These are phyloP conservation scores for Aplysina aerophoba DNA, from an alignment of 37 sponge, comb jelly and placozoan species.

Conservation along the genomic window DNA sequence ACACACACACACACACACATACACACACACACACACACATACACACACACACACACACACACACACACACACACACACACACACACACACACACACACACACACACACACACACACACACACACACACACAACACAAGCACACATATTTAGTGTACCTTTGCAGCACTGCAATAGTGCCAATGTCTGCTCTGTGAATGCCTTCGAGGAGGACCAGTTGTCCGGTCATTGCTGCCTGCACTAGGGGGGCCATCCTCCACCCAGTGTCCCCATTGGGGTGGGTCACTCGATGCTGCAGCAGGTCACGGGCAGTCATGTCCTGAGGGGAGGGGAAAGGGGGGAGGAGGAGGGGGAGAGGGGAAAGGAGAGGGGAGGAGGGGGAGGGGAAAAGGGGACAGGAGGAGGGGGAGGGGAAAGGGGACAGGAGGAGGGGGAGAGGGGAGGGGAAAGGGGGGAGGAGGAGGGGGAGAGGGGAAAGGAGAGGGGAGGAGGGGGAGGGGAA, in stretches of 20 bases:
- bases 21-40: neutral
- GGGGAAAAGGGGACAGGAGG: too few relatives aligned
- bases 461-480: too few relatives aligned
- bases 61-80: conserved; percentile 37
- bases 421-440: too few relatives aligned
- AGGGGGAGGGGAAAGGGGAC: too few relatives aligned
- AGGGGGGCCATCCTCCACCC: conserved; percentile 78
- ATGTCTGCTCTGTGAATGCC: conserved; percentile 81
- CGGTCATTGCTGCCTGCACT: conserved; percentile 73
- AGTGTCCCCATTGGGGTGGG: conserved; percentile 83
- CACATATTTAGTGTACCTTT: conserved; percentile 49
- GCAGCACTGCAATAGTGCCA: conserved; percentile 71
- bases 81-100: conserved; percentile 37
- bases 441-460: too few relatives aligned
- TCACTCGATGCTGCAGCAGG: conserved; percentile 83
- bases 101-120: conserved; percentile 35
- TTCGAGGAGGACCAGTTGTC: conserved; percentile 82
- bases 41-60: neutral
- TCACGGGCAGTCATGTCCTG: conserved; percentile 94
- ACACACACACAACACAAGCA: conserved; percentile 2
- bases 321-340: too few relatives aligned
- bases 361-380: too few relatives aligned
- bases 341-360: too few relatives aligned
- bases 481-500: too few relatives aligned
- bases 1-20: neutral